These are phyloP conservation scores for Pavo muticus DNA, from an alignment of 2,113 vertebrate species.

Conservation along the genomic window DNA sequence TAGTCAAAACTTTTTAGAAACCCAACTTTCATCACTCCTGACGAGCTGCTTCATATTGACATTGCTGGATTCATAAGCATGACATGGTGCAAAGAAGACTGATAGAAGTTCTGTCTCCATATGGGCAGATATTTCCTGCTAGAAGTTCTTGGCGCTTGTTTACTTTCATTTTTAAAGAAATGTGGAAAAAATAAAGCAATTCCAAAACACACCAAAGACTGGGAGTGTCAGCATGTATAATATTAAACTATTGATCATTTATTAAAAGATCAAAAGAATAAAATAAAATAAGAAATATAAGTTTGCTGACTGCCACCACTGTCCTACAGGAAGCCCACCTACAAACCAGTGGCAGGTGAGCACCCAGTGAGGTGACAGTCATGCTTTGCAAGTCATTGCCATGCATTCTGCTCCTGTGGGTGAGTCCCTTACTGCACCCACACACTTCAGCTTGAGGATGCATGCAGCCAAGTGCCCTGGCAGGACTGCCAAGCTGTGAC, in stretches of 20 bases:
- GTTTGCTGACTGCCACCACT: neutral
- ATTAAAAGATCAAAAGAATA: neutral
- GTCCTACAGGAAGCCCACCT: neutral
- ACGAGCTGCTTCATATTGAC: neutral
- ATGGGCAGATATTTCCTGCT: neutral
- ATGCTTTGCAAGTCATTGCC: neutral
- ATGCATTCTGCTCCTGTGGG: fast-evolving
- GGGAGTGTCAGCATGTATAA: neutral
- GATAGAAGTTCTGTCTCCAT: neutral
- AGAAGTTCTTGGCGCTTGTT: neutral
- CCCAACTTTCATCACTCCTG: neutral
- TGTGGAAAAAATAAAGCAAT: neutral
- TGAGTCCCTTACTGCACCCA: neutral
- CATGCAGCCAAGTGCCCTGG: fast-evolving
- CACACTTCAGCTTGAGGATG: fast-evolving
- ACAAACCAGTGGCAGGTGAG: neutral
- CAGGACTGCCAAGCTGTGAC: neutral
- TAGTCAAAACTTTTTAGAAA: neutral
- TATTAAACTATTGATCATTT: neutral
- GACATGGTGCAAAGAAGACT: neutral
- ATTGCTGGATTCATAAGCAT: neutral
- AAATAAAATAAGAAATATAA: neutral
- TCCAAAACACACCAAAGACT: neutral
- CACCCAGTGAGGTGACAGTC: neutral
- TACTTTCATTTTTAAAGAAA: neutral